Conservation (phyloP, 1,140 invertebrate species). For the Nautilus pompilius region DNA sequence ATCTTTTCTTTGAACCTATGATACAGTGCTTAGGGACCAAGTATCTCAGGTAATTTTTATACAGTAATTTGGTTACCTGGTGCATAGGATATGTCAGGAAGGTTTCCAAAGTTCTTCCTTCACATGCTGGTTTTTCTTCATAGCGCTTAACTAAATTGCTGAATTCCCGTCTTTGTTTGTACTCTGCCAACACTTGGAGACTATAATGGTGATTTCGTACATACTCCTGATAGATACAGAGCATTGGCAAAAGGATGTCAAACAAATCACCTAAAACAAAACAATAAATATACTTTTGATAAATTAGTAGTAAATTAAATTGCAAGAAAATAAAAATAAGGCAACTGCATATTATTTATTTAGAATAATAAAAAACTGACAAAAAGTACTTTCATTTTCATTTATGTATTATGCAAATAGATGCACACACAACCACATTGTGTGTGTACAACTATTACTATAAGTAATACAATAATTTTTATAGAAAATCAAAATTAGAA, state of each 20-base stretch:
- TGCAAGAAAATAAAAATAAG: background rate
- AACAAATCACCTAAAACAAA: conserved; percentile 78
- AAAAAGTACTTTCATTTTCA: no score
- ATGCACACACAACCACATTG: no score
- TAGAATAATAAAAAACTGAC: no score
- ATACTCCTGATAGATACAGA: conserved; percentile 93
- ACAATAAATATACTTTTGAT: background rate
- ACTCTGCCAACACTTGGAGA: conserved; percentile 87
- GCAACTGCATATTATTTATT: background rate
- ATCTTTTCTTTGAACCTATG: no score
- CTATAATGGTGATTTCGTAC: conserved; percentile 92
- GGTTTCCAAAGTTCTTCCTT: conserved; percentile 80
- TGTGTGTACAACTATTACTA: no score
- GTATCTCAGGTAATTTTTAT: no score
- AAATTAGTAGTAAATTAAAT: background rate
- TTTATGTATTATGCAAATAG: no score
- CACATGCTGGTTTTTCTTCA: conserved; percentile 82
- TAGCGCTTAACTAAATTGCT: conserved; percentile 75
- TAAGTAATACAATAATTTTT: no score
- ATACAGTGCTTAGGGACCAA: no score
- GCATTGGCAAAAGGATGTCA: conserved; percentile 90
- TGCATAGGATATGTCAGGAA: conserved; percentile 95
- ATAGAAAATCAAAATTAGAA: no score
- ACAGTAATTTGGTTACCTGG: conserved; percentile 71
- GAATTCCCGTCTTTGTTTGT: conserved; percentile 82